Evolutionary conservation across 2,797 vertebrate species (phyloP).

Genomic region (Cossypha polioptera): DNA sequence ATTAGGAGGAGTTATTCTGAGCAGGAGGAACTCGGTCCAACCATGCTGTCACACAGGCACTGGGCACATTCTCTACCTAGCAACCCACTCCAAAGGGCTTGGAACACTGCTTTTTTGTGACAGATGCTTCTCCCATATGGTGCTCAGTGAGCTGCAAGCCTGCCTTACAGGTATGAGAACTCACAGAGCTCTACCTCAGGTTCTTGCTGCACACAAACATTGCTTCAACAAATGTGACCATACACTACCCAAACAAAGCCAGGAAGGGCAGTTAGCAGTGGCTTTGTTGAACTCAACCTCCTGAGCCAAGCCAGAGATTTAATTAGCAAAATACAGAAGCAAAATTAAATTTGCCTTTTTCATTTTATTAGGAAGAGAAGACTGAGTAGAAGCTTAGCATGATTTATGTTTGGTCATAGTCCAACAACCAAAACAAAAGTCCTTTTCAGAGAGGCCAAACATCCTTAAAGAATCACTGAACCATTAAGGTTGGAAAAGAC

Average conservation of each 20-base stretch:
- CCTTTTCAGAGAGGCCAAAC: not conserved
- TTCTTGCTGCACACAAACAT: not conserved
- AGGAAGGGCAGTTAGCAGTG: not conserved
- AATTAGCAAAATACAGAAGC: not conserved
- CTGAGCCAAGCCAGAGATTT: not conserved
- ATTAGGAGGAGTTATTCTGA: not conserved
- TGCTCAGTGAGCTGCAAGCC: not conserved
- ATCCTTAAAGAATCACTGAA: not conserved
- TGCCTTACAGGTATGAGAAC: not conserved
- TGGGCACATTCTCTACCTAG: not conserved
- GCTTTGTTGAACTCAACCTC: not conserved
- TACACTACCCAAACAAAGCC: not conserved
- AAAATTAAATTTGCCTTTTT: not conserved
- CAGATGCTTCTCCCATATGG: slow-evolving; percentile 48
- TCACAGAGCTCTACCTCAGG: not conserved
- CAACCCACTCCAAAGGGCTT: not conserved
- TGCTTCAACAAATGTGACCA: not conserved
- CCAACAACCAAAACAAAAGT: not conserved
- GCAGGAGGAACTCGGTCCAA: not conserved
- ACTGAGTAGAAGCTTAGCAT: not conserved
- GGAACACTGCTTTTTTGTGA: not conserved
- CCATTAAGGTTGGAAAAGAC: not conserved
- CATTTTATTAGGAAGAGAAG: not conserved
- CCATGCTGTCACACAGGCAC: not conserved
- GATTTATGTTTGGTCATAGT: not conserved